phyloP scores from a whole-genome alignment of 2,888 invertebrate species.

The Antitype chi region DNA sequence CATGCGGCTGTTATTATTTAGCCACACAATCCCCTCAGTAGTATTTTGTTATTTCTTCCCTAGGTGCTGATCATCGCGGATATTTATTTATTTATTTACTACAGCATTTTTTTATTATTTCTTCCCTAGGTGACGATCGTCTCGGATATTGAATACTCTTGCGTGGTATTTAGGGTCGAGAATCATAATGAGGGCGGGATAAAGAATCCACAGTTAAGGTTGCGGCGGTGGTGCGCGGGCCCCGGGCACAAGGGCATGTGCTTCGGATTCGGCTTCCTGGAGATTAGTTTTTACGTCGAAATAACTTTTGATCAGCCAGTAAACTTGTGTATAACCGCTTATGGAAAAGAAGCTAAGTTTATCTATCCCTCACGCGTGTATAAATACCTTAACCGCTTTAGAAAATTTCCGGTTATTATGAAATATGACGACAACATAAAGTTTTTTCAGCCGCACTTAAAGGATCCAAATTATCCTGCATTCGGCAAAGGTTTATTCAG shows the following conservation, averaged over 20 bases:
- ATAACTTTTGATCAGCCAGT: slow-evolving; percentile 53
- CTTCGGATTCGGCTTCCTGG: slow-evolving; percentile 62
- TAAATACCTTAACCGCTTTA: not conserved
- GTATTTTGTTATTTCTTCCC: not conserved
- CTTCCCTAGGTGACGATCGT: slow-evolving; percentile 45
- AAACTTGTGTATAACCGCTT: slow-evolving; percentile 1
- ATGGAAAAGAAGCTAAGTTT: slow-evolving; percentile 61
- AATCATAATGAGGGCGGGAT: accelerated
- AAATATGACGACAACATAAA: accelerated
- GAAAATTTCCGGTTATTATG: accelerated
- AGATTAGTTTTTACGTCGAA: slow-evolving; percentile 73
- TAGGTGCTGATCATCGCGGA: slow-evolving; percentile 53
- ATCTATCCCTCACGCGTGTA: slow-evolving; percentile 56
- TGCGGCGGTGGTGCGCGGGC: slow-evolving; percentile 37
- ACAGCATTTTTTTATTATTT: not conserved
- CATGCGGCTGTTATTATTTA: no score
- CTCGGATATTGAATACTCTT: slow-evolving; percentile 73
- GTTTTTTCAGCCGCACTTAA: not conserved
- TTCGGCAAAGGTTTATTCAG: not conserved
- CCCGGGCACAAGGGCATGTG: slow-evolving; percentile 56
- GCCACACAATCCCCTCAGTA: not conserved
- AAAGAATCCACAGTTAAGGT: not conserved
- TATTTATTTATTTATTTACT: slow-evolving; percentile 55
- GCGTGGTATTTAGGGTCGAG: slow-evolving; percentile 65
- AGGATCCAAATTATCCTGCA: accelerated